Base-by-base conservation (phyloP, 1,140 invertebrate species). In the Notospermus geniculatus region DNA sequence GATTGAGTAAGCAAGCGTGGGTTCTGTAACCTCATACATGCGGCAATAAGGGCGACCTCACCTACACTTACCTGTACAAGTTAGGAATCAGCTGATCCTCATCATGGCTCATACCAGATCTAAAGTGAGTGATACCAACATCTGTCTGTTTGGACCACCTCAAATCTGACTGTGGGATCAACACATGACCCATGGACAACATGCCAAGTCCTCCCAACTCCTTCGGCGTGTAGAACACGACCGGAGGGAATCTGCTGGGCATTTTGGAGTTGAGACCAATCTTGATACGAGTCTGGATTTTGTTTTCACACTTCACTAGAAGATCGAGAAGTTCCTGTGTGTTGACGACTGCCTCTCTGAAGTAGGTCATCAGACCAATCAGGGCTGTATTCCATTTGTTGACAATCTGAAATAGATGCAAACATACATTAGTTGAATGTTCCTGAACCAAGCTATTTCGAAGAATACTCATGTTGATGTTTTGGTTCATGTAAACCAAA, bases 371-470 rank as follows among this genome's bases (percentile, higher is more conserved):
- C 27, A 99, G 79, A 45, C 97, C 97, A 79, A 99, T 99, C 4
- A 99, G 84, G 0, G 97, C 97, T 0, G 97, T 99, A 74, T 99
- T 99, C 97, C 97, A 99, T 82, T 99, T 99, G 79, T 99, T 99
- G 0, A 99, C 96, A 81, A 99, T 99, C 83, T 84, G 72, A 23
- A 72, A 67, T 23, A 9, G 32, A 60, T 11, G n/a, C n/a, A n/a
- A n/a, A n/a, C n/a, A n/a, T n/a, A n/a, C n/a, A n/a, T n/a, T n/a
- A n/a, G n/a, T n/a, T n/a, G n/a, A n/a, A n/a, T n/a, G n/a, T n/a
- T n/a, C n/a, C n/a, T n/a, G n/a, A n/a, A n/a, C n/a, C n/a, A n/a
- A n/a, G n/a, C n/a, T n/a, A n/a, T n/a, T n/a, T n/a, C n/a, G n/a
- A n/a, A n/a, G n/a, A n/a, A n/a, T n/a, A n/a, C n/a, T n/a, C n/a